A percentile compares a stretch with the other conserved stretches of the same genome.
Conservation (phyloP, 35 echinoderm and acorn worm genomes). For the Strongylocentrotus purpuratus region DNA sequence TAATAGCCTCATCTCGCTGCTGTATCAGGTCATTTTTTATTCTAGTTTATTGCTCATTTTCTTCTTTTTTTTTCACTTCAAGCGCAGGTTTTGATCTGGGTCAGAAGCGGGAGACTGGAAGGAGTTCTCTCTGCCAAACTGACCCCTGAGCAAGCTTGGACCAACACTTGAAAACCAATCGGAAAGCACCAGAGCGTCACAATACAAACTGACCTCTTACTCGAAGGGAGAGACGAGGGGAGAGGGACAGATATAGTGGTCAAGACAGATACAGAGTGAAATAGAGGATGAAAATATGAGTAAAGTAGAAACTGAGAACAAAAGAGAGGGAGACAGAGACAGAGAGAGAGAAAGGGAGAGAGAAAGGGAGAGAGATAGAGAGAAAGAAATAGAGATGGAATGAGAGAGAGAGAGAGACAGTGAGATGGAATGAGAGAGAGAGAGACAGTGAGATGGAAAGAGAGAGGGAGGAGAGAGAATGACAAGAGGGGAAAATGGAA, state of each 20-base stretch:
- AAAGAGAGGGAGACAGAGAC: background rate
- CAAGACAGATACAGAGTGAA: background rate
- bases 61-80: background rate
- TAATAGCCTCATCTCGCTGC: background rate
- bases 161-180: slow-evolving; percentile 23
- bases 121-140: background rate
- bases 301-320: background rate
- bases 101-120: background rate
- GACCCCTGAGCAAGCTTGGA: background rate
- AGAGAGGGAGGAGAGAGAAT: background rate
- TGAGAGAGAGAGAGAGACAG: background rate
- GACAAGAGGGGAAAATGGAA: too few species aligned
- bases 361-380: background rate
- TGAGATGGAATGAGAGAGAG: background rate
- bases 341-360: background rate
- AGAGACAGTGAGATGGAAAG: background rate
- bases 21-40: background rate
- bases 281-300: background rate
- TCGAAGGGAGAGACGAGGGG: background rate
- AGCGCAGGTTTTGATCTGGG: slow-evolving; percentile 2
- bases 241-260: background rate
- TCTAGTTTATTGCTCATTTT: slow-evolving; percentile 1
- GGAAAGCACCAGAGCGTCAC: background rate
- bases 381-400: background rate
- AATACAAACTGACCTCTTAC: slow-evolving; percentile 31